A percentile compares a stretch with the other conserved stretches of the same genome.
These are phyloP conservation scores for Odontomachus brunneus DNA, from an alignment of 1,140 invertebrate genomes.

Conservation along the genomic window DNA sequence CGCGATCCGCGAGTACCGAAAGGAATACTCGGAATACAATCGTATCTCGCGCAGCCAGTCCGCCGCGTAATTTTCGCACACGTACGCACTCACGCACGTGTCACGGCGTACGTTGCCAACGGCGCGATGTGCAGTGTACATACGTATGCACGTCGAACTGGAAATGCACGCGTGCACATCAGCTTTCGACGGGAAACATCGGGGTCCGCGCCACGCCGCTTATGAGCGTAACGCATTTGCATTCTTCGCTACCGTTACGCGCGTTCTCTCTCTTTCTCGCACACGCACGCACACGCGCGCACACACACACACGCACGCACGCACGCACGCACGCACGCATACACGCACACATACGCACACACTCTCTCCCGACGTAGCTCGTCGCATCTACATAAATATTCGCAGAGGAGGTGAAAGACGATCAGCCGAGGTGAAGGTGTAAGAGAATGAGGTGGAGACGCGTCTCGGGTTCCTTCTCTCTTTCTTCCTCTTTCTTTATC, in stretches of 20 bases:
- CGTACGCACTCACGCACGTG: constrained; percentile 9
- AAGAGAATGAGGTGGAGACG: too few relatives aligned
- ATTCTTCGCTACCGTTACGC: constrained; percentile 79
- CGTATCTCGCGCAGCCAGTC: constrained; percentile 66
- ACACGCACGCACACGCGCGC: too few relatives aligned
- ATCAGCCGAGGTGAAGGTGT: neutral
- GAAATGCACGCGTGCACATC: constrained; percentile 55
- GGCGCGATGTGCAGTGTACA: constrained; percentile 1
- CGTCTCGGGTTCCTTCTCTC: too few relatives aligned
- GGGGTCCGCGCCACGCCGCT: constrained; percentile 50
- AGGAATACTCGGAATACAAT: constrained; percentile 65
- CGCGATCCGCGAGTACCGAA: constrained; percentile 56
- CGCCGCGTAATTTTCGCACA: constrained; percentile 45
- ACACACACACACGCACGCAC: too few relatives aligned
- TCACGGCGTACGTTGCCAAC: neutral
- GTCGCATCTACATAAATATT: constrained; percentile 78
- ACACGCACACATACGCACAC: too few relatives aligned
- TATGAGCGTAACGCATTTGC: constrained; percentile 76
- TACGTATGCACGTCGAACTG: constrained; percentile 40
- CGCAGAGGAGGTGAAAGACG: constrained; percentile 19
- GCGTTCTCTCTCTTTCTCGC: neutral
- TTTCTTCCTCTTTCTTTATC: too few relatives aligned
- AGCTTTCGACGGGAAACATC: constrained; percentile 32
- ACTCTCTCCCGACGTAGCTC: constrained; percentile 45
- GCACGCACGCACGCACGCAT: too few relatives aligned